A percentile compares a stretch with the other conserved stretches of the same genome.
Evolutionary conservation across 2,797 vertebrate species (phyloP).

Genomic region (Protosalanx chinensis): DNA sequence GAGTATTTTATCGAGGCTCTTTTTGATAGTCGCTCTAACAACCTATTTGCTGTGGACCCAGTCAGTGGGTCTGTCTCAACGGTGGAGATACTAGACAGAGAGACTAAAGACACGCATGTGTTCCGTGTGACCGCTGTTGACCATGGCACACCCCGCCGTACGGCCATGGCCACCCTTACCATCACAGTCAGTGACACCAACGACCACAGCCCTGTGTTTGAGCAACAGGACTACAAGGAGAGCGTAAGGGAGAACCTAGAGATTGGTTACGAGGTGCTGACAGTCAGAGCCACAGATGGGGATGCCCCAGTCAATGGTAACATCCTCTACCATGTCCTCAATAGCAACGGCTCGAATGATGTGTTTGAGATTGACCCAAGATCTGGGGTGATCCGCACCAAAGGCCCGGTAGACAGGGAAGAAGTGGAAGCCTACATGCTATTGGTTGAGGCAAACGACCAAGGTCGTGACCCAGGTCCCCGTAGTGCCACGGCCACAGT

Average conservation of each 20-base stretch:
- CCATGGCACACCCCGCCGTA: slow-evolving; percentile 80
- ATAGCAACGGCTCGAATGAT: slow-evolving; percentile 68
- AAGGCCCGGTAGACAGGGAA: slow-evolving; percentile 87
- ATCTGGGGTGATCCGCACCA: slow-evolving; percentile 90
- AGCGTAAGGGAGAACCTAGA: slow-evolving; percentile 94
- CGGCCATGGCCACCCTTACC: slow-evolving; percentile 89
- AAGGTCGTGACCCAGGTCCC: slow-evolving; percentile 86
- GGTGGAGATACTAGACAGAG: slow-evolving; percentile 81
- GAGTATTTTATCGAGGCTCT: slow-evolving; percentile 89
- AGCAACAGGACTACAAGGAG: slow-evolving; percentile 91
- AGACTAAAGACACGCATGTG: slow-evolving; percentile 93
- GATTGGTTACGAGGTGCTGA: slow-evolving; percentile 92
- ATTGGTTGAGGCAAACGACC: slow-evolving; percentile 87
- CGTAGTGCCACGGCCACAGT: slow-evolving; percentile 87
- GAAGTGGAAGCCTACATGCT: slow-evolving; percentile 82
- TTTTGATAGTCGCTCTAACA: slow-evolving; percentile 92
- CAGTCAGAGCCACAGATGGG: slow-evolving; percentile 88
- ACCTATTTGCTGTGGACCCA: slow-evolving; percentile 82
- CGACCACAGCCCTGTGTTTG: slow-evolving; percentile 87
- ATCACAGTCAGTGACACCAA: slow-evolving; percentile 87
- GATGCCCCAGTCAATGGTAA: slow-evolving; percentile 89
- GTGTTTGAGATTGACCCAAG: slow-evolving; percentile 91
- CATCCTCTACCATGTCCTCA: slow-evolving; percentile 86
- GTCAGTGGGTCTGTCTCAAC: slow-evolving; percentile 79
- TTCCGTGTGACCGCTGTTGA: slow-evolving; percentile 87